Conservation (phyloP, 2,797 vertebrate genomes). For the Coranthus polyacanthus region DNA sequence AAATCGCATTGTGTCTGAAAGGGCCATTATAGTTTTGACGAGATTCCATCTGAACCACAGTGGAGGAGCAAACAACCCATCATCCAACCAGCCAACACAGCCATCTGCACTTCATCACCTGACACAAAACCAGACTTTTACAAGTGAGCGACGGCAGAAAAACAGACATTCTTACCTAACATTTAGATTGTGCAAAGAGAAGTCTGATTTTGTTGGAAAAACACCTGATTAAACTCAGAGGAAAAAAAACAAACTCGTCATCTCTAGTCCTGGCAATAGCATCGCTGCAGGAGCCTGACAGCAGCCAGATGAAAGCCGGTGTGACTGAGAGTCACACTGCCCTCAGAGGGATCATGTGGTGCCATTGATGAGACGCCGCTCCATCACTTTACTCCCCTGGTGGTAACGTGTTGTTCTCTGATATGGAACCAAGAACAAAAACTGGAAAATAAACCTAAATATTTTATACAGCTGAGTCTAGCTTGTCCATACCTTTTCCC, state of each 20-base stretch:
- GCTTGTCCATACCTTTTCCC: constrained; percentile 4
- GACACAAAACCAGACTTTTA: too few species aligned
- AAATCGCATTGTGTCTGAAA: too few species aligned
- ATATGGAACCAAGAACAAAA: constrained; percentile 15
- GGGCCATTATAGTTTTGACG: too few species aligned
- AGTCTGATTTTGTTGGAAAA: constrained; percentile 6
- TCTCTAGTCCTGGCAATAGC: constrained; percentile 32
- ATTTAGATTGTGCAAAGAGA: too few species aligned
- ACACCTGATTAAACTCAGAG: constrained; percentile 28
- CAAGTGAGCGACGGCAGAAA: too few species aligned
- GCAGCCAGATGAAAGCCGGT: constrained; percentile 53
- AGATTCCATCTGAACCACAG: too few species aligned
- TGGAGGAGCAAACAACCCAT: too few species aligned
- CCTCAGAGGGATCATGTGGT: constrained; percentile 35
- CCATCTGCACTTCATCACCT: too few species aligned
- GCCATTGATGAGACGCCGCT: constrained; percentile 44
- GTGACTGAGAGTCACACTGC: constrained; percentile 34
- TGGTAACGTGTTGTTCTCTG: constrained; percentile 18
- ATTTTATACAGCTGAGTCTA: constrained; percentile 1
- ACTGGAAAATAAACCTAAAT: constrained; percentile 8
- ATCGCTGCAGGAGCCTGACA: constrained; percentile 59
- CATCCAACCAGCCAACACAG: too few species aligned
- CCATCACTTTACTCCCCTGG: constrained; percentile 31
- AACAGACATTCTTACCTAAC: too few species aligned
- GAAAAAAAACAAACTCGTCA: constrained; percentile 36